phyloP scores from a whole-genome alignment of 2,113 vertebrate genomes.

The Dinomys branickii region DNA sequence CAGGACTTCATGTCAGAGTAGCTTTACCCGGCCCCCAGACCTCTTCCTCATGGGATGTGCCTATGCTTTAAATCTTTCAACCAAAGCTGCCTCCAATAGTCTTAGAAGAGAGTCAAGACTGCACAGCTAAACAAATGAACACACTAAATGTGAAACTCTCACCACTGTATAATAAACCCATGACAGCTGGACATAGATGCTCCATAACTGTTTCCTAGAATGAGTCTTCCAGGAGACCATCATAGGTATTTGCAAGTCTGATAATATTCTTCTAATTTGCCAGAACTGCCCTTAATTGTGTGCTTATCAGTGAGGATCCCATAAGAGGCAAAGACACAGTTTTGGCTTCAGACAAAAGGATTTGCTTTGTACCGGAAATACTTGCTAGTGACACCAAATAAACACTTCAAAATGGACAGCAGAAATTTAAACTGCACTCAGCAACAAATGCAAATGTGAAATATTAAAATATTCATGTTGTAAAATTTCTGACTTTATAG shows the following conservation, averaged over 20 bases:
- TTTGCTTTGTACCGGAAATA: constrained; percentile 21
- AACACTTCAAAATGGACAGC: background rate
- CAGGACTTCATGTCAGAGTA: background rate
- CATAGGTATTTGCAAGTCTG: background rate
- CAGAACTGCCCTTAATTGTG: background rate
- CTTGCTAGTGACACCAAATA: background rate
- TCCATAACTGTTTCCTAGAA: background rate
- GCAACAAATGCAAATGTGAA: background rate
- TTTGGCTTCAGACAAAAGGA: constrained; percentile 21
- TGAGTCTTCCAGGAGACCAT: background rate
- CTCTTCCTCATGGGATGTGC: background rate
- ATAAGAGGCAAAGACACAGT: background rate
- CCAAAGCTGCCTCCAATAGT: background rate
- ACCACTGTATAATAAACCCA: background rate
- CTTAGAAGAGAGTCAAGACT: background rate
- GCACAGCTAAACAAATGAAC: background rate
- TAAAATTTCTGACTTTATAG: background rate
- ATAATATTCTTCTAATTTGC: constrained; percentile 25
- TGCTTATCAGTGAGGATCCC: background rate
- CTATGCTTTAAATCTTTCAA: constrained; percentile 25
- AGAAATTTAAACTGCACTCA: background rate
- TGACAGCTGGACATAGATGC: too few species aligned
- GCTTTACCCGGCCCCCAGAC: background rate
- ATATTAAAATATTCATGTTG: background rate
- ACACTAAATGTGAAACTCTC: background rate